phyloP scores from a whole-genome alignment of 2,113 vertebrate genomes.

The Cranoglanis bouderius region DNA sequence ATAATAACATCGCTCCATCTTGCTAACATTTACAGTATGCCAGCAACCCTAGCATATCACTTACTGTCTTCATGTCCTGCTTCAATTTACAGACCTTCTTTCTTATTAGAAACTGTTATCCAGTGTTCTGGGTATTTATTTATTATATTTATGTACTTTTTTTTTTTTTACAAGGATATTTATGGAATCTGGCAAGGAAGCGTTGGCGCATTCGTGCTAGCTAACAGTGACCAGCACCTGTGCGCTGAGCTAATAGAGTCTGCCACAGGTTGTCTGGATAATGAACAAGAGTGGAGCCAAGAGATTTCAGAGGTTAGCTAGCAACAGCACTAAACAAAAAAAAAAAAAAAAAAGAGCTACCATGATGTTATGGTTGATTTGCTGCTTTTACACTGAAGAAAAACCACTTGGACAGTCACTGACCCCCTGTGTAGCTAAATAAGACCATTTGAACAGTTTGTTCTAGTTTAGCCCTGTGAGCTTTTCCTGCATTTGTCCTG shows the following conservation, averaged over 20 bases:
- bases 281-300: slow-evolving; percentile 70
- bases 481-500: slow-evolving; percentile 1
- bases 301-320: slow-evolving; percentile 26
- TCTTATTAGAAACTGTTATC: neutral
- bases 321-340: neutral
- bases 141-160: neutral
- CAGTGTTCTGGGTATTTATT: neutral
- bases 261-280: slow-evolving; percentile 74
- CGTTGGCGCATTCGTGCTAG: slow-evolving; percentile 70
- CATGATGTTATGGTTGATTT: neutral
- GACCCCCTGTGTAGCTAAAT: neutral
- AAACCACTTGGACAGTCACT: neutral
- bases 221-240: slow-evolving; percentile 69
- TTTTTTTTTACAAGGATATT: neutral
- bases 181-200: slow-evolving; percentile 55
- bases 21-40: neutral
- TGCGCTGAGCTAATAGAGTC: slow-evolving; percentile 71
- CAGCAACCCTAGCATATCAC: neutral
- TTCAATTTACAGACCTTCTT: neutral
- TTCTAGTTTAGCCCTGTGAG: slow-evolving; percentile 16
- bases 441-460: neutral
- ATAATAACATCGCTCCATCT: neutral
- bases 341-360: neutral
- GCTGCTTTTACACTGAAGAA: slow-evolving; percentile 9
- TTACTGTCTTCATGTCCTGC: neutral